These are phyloP conservation scores for Plutomurus gul DNA, from an alignment of 1,140 invertebrate species.

Conservation along the genomic window DNA sequence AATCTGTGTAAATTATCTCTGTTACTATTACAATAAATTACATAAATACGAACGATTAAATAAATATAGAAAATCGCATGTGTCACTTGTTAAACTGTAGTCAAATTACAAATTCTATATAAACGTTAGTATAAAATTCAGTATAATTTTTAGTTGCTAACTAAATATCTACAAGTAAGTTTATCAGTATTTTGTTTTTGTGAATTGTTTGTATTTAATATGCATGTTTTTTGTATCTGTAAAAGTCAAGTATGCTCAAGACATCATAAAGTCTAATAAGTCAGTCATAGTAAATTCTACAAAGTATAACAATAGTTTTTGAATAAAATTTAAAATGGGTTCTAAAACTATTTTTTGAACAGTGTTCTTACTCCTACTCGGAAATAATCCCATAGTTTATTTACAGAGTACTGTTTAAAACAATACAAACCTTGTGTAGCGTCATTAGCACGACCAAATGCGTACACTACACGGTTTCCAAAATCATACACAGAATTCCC, in stretches of 20 bases:
- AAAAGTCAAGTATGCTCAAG: background rate
- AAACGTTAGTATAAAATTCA: too few species aligned
- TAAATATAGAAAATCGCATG: too few species aligned
- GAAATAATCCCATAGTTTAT: constrained; percentile 54
- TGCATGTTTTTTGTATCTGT: background rate
- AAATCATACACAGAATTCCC: constrained; percentile 51
- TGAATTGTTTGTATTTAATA: constrained; percentile 1
- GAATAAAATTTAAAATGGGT: background rate
- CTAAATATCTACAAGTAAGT: too few species aligned
- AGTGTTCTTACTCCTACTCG: constrained; percentile 48
- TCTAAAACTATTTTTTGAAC: constrained; percentile 42
- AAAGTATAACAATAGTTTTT: background rate
- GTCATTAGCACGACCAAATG: constrained; percentile 52
- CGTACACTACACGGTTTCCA: constrained; percentile 51
- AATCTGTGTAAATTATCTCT: constrained; percentile 22
- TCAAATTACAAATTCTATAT: too few species aligned
- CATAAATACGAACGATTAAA: background rate
- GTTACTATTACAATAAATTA: constrained; percentile 11
- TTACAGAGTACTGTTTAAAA: constrained; percentile 54
- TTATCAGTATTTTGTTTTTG: background rate
- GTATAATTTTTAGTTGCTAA: too few species aligned
- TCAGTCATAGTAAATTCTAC: constrained; percentile 14
- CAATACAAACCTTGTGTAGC: constrained; percentile 52
- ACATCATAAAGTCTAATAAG: background rate
- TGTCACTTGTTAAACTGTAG: too few species aligned